These are phyloP conservation scores for Colletes collaris DNA, from an alignment of 2,888 invertebrate genomes.

Conservation along the genomic window DNA sequence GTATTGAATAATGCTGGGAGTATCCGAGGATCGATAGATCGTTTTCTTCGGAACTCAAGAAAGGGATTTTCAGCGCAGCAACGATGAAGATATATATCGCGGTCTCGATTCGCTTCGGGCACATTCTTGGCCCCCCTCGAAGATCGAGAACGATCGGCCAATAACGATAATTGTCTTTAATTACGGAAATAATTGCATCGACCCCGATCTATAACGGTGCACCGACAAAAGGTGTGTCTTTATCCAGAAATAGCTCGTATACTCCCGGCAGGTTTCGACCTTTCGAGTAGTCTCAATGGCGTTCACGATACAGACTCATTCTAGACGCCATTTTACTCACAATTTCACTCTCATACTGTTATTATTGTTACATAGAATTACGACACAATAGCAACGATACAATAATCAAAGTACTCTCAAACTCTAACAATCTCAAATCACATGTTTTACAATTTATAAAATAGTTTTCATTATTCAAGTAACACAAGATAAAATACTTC, in stretches of 20 bases:
- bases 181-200: slow-evolving; percentile 61
- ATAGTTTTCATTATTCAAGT: no score
- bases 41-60: neutral
- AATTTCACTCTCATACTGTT: slow-evolving; percentile 17
- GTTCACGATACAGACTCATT: slow-evolving; percentile 13
- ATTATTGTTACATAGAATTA: slow-evolving; percentile 10
- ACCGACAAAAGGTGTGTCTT: slow-evolving; percentile 58
- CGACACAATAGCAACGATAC: neutral
- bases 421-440: no score
- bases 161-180: slow-evolving; percentile 61
- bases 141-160: slow-evolving; percentile 50
- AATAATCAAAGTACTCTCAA: neutral
- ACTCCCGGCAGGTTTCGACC: slow-evolving; percentile 47
- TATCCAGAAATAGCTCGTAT: slow-evolving; percentile 52
- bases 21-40: neutral
- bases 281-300: slow-evolving; percentile 46
- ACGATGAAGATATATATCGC: slow-evolving; percentile 33
- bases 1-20: no score
- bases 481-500: no score
- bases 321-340: slow-evolving; percentile 19
- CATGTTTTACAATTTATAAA: no score
- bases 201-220: slow-evolving; percentile 52
- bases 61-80: neutral
- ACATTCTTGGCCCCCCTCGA: slow-evolving; percentile 55
- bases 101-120: slow-evolving; percentile 30